Evolutionary conservation across 92 coral and sea anemone species (phyloP).

Genomic region (Hydrozoanthus gracilis): DNA sequence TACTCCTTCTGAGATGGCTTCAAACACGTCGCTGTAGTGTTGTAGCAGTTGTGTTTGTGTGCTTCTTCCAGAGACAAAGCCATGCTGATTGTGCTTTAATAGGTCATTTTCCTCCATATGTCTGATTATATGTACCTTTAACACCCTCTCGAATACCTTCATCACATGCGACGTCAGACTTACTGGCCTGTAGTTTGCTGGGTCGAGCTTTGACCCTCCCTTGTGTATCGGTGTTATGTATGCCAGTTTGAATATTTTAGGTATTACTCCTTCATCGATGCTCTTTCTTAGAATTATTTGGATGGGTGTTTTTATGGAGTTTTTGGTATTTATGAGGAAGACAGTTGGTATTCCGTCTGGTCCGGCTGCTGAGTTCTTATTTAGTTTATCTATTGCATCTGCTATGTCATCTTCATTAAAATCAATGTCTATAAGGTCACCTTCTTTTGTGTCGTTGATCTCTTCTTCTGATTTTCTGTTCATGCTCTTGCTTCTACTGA

Average conservation of each 20-base stretch:
- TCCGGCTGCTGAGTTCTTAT: neutral
- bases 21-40: too few species aligned
- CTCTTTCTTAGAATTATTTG: too few species aligned
- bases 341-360: neutral
- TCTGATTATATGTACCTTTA: neutral
- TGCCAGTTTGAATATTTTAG: neutral
- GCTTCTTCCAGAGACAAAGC: neutral
- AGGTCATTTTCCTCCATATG: neutral
- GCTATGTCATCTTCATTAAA: neutral
- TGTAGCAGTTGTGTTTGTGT: neutral
- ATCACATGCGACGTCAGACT: neutral
- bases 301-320: neutral
- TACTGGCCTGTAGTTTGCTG: neutral
- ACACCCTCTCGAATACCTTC: neutral
- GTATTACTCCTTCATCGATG: neutral
- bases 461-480: neutral
- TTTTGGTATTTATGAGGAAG: neutral
- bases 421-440: neutral
- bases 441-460: neutral
- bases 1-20: too few species aligned
- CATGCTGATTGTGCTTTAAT: neutral
- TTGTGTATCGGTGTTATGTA: neutral
- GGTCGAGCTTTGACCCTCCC: neutral
- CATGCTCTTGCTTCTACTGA: neutral
- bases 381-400: neutral